phyloP scores from a whole-genome alignment of 2,888 invertebrate genomes.

The Tachina fera region DNA sequence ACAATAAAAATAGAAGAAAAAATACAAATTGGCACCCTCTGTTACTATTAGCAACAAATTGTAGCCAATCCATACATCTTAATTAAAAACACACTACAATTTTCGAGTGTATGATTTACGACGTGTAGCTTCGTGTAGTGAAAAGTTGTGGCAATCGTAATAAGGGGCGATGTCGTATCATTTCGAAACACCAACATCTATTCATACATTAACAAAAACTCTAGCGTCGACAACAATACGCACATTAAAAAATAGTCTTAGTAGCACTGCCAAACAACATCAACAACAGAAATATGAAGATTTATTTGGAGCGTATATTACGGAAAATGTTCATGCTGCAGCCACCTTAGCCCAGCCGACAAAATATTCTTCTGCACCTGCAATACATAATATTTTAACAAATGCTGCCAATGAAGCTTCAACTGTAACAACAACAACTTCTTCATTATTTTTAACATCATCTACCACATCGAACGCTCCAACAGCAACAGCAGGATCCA shows the following conservation, averaged over 20 bases:
- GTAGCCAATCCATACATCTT: constrained; percentile 14
- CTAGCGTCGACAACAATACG: constrained; percentile 56
- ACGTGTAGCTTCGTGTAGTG: background rate
- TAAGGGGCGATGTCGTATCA: constrained; percentile 62
- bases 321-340: constrained; percentile 65
- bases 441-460: constrained; percentile 28
- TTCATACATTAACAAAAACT: constrained; percentile 48
- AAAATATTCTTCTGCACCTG: constrained; percentile 47
- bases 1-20: background rate
- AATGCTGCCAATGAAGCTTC: constrained; percentile 65
- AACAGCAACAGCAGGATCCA: constrained; percentile 49
- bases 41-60: background rate
- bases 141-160: background rate
- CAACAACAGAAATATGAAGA: constrained; percentile 48
- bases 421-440: constrained; percentile 33
- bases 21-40: background rate
- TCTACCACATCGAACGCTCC: constrained; percentile 28
- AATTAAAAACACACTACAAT: constrained; percentile 31
- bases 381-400: constrained; percentile 65
- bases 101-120: constrained; percentile 37
- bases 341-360: constrained; percentile 60
- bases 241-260: constrained; percentile 60
- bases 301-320: constrained; percentile 49
- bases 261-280: constrained; percentile 66
- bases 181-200: constrained; percentile 47